Evolutionary conservation across 1,140 invertebrate species (phyloP).

Genomic region (Cardiocondyla obscurior): DNA sequence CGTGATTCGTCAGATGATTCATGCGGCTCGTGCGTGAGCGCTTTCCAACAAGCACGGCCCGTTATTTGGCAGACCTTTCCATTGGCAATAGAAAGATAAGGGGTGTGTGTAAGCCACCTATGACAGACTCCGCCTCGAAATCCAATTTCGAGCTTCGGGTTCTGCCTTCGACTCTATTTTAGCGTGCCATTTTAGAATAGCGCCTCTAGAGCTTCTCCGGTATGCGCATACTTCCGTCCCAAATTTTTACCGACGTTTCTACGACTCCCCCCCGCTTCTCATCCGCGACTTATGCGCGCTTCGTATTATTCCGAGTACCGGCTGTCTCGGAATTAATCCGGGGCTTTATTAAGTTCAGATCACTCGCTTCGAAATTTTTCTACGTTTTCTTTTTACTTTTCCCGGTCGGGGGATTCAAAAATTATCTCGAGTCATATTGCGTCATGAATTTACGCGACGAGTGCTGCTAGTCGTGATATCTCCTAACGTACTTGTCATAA

Average conservation of each 20-base stretch:
- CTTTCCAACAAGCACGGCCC: constrained; percentile 7
- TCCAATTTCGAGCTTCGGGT: constrained; percentile 35
- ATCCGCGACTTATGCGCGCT: neutral
- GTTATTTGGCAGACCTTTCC: constrained; percentile 43
- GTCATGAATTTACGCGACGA: neutral
- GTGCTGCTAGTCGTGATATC: neutral
- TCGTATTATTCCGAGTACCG: neutral
- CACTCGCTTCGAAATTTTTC: neutral
- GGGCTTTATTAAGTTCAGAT: neutral
- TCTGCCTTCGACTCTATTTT: constrained; percentile 42
- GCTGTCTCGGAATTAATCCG: neutral
- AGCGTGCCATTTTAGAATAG: neutral
- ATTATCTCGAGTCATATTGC: neutral
- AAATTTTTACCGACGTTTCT: constrained; percentile 28
- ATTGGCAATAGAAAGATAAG: constrained; percentile 30
- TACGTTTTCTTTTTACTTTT: neutral
- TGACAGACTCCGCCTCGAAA: constrained; percentile 36
- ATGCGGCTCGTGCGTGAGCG: neutral
- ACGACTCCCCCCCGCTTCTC: neutral
- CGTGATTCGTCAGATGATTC: constrained; percentile 25
- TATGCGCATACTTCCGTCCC: neutral
- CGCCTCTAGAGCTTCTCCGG: neutral
- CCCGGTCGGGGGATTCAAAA: neutral
- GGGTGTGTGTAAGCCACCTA: constrained; percentile 21
- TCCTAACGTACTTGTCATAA: neutral